Conservation (phyloP, 2,797 vertebrate species). For the Phataginus tricuspis region DNA sequence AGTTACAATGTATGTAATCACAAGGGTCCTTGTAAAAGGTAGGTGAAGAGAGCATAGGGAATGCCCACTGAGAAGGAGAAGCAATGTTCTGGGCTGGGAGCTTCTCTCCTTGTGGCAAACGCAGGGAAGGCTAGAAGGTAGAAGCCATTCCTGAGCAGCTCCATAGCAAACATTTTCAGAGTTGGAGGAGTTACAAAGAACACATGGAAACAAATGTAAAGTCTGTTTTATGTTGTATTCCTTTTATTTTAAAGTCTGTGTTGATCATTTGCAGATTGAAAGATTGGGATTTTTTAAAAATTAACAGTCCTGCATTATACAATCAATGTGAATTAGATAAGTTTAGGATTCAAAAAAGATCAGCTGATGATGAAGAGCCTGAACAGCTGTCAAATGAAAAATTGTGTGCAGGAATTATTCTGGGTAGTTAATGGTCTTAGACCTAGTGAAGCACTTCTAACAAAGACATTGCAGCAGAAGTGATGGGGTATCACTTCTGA, state of each 20-base stretch:
- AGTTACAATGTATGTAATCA: not conserved
- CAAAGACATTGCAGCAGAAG: not conserved
- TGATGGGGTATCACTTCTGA: not conserved
- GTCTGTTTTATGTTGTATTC: not conserved
- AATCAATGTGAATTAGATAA: not conserved
- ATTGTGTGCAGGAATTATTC: not conserved
- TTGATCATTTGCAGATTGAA: not conserved
- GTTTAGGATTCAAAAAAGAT: not conserved
- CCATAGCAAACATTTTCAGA: not conserved
- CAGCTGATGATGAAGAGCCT: not conserved
- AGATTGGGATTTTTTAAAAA: not conserved
- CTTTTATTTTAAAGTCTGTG: constrained; percentile 12
- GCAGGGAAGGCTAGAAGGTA: not conserved
- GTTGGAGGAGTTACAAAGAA: not conserved
- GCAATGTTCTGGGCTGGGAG: not conserved
- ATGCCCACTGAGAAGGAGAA: not conserved
- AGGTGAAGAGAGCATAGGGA: not conserved
- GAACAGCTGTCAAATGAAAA: not conserved
- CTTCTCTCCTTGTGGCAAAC: not conserved
- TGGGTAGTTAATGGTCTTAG: not conserved
- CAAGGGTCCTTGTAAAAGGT: not conserved
- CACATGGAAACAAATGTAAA: constrained; percentile 29
- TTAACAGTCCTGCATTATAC: not conserved
- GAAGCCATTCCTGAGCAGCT: not conserved
- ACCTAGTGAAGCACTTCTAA: not conserved